A percentile compares a stretch with the other conserved stretches of the same genome.
Conservation (phyloP, 2,797 vertebrate species). For the Thaleichthys pacificus region DNA sequence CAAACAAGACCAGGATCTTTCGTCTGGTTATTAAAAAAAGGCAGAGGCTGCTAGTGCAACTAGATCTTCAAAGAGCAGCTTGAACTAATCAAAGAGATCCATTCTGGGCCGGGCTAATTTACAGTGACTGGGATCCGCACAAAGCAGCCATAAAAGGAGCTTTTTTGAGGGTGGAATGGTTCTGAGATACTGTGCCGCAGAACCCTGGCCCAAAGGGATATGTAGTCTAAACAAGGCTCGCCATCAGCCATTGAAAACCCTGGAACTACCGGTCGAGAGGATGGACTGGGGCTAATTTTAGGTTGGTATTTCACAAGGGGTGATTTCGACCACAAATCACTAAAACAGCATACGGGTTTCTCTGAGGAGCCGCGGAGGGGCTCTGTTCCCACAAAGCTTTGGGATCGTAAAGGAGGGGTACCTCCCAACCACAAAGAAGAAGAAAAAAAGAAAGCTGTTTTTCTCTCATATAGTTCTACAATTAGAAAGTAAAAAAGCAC, state of each 20-base stretch:
- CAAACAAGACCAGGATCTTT: not conserved
- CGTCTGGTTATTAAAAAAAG: not conserved
- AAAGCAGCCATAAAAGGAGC: conserved; percentile 70
- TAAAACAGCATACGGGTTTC: conserved; percentile 64
- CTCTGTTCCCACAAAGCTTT: conserved; percentile 70
- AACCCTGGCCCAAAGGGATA: conserved; percentile 62
- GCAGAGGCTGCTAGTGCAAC: conserved; percentile 37
- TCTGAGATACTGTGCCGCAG: conserved; percentile 48
- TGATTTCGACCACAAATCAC: conserved; percentile 64
- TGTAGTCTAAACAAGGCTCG: conserved; percentile 64
- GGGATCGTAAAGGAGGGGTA: conserved; percentile 31
- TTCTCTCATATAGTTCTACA: conserved; percentile 12
- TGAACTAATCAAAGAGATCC: conserved; percentile 23
- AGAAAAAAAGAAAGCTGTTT: conserved; percentile 4
- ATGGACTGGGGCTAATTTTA: conserved; percentile 72
- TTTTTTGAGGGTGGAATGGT: conserved; percentile 56
- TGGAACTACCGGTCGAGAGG: conserved; percentile 53
- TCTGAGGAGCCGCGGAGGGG: conserved; percentile 59
- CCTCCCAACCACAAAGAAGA: conserved; percentile 16
- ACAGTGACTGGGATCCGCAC: conserved; percentile 54
- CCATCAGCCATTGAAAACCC: conserved; percentile 61
- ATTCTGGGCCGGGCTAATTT: conserved; percentile 53
- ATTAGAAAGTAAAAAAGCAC: conserved; percentile 10
- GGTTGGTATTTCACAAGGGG: conserved; percentile 67
- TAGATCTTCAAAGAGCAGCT: conserved; percentile 44